Percentiles rank a stretch among this genome's conserved stretches.
These are phyloP conservation scores for Poecilia gillii DNA, from an alignment of 2,797 vertebrate species.

Conservation along the genomic window DNA sequence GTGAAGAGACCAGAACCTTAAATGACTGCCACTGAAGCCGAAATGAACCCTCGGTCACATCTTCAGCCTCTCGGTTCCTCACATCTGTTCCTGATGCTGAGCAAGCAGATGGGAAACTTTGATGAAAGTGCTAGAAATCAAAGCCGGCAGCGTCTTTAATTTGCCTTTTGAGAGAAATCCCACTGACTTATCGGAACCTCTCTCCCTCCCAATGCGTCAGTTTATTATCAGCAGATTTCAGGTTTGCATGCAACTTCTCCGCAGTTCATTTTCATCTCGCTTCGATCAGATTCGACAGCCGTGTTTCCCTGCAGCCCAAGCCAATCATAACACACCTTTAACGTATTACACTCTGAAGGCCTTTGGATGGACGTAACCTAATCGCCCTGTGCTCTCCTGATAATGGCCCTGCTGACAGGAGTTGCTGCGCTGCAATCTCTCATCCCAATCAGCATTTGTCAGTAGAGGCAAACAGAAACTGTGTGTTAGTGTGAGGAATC, in stretches of 20 bases:
- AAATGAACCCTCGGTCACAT: constrained; percentile 59
- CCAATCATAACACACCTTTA: constrained; percentile 74
- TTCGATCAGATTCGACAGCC: constrained; percentile 62
- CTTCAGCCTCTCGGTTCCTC: constrained; percentile 46
- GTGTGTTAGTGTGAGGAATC: constrained; percentile 47
- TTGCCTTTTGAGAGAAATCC: constrained; percentile 59
- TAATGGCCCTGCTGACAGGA: constrained; percentile 48
- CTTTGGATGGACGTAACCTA: constrained; percentile 46
- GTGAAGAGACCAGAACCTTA: constrained; percentile 48
- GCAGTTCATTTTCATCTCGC: constrained; percentile 50
- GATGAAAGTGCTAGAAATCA: constrained; percentile 60
- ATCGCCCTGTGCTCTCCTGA: constrained; percentile 16
- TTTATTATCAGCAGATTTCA: constrained; percentile 35
- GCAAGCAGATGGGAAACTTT: constrained; percentile 67
- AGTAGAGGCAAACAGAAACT: constrained; percentile 46
- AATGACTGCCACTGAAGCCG: constrained; percentile 64
- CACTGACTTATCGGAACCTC: constrained; percentile 66
- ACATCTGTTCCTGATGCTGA: constrained; percentile 72
- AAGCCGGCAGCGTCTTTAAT: constrained; percentile 65
- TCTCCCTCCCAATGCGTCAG: constrained; percentile 22
- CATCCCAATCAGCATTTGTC: constrained; percentile 48
- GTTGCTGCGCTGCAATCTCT: constrained; percentile 69
- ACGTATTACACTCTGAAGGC: constrained; percentile 54
- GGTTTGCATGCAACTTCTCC: constrained; percentile 53
- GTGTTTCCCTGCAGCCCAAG: constrained; percentile 57